Conservation (phyloP, 2,113 vertebrate genomes). For the Miniopterus natalensis region DNA sequence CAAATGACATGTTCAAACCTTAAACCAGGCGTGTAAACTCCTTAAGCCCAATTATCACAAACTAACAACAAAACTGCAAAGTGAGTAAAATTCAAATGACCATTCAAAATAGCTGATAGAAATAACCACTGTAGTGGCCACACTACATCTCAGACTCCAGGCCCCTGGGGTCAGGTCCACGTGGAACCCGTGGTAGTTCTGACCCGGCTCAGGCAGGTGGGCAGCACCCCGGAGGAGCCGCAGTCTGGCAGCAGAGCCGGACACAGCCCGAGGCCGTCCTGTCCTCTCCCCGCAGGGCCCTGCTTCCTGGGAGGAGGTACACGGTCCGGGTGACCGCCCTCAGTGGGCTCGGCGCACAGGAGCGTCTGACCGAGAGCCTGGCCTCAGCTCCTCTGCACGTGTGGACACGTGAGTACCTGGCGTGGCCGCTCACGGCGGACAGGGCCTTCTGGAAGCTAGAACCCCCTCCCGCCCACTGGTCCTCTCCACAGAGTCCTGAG, state of each 20-base stretch:
- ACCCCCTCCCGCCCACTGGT: background rate
- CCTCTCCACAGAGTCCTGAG: background rate
- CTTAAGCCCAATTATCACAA: background rate
- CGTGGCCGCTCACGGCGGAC: fast-evolving
- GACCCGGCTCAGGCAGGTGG: too few species aligned
- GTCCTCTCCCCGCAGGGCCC: constrained; percentile 86
- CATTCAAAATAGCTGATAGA: background rate
- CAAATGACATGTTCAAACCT: background rate
- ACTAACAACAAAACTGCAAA: background rate
- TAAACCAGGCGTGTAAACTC: background rate
- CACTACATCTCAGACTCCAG: background rate
- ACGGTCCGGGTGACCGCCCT: constrained; percentile 91
- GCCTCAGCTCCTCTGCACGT: constrained; percentile 90
- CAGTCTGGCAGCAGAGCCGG: background rate
- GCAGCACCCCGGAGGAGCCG: background rate
- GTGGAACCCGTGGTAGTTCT: too few species aligned
- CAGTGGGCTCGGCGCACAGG: constrained; percentile 91
- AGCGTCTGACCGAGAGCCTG: constrained; percentile 93
- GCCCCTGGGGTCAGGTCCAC: too few species aligned
- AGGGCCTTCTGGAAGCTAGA: background rate
- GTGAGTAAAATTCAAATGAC: too few species aligned
- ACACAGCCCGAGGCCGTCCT: background rate
- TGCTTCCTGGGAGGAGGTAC: constrained; percentile 94
- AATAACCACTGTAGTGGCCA: background rate
- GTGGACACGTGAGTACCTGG: constrained; percentile 94